Evolutionary conservation across 2,888 invertebrate species (phyloP), one percentile per base, ranked within the genome.

Genomic region (Macrophya annulata): DNA sequence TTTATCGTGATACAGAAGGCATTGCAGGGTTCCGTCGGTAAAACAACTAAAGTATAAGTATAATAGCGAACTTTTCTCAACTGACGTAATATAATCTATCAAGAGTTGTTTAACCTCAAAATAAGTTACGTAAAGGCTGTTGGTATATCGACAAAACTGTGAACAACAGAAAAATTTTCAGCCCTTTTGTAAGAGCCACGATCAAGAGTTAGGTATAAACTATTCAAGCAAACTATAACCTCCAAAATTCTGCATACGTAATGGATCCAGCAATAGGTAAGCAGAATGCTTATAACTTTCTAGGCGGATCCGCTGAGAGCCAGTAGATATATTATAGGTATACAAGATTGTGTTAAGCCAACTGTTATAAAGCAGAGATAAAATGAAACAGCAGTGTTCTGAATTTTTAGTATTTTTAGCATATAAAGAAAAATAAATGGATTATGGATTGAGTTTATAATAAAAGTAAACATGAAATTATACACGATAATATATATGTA

Each of bases 221-320:
- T 51, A 51, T 51, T 77, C 31, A 51, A 51, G 51, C 55, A 25
- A 77, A 37, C 77, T 51, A 77, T 51, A 77, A n/a, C 77, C 17
- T 17, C 51, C 6, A 25, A 55, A 77, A 48, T 77, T 77, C 55
- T 55, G 77, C 55, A 37, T 77, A 37, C 17, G 31, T 51, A 55
- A 31, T 77, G 25, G 25, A 55, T 68, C 68, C 37, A 9, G 4
- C 17, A n/a, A 55, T 55, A n/a, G 31, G 31, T 37, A 17, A 77
- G 51, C 51, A 15, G 77, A 77, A 37, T 31, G 31, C 4, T 31
- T 77, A 4, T 0, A 43, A 74, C 37, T 45, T 15, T 45, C 25
- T 45, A 21, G 21, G 10, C 43, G 21, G 12, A n/a, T 43, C 10
- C 3, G 25, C 12, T 15, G 17, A 1, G 9, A 37, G 15, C n/a